Percentiles rank a stretch among this genome's conserved stretches.
These are phyloP conservation scores for Clarias gariepinus DNA, from an alignment of 2,113 vertebrate genomes.

Conservation along the genomic window DNA sequence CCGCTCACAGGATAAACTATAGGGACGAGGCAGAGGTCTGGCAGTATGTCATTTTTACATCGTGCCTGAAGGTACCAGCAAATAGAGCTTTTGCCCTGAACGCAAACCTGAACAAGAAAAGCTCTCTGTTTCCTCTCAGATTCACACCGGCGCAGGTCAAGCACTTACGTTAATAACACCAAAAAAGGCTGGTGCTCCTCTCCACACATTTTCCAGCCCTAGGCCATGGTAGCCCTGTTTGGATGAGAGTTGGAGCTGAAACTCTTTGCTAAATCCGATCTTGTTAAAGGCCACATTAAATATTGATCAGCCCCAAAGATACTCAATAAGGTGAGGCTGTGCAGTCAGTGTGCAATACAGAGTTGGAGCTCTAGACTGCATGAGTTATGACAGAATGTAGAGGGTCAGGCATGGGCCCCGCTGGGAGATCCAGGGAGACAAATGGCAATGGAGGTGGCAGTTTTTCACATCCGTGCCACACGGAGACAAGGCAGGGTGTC, in stretches of 20 bases:
- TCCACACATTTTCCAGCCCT: constrained; percentile 41
- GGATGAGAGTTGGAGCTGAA: constrained; percentile 46
- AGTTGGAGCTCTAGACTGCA: constrained; percentile 32
- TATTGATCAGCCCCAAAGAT: constrained; percentile 64
- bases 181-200: constrained; percentile 35
- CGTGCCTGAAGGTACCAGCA: constrained; percentile 2
- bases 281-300: constrained; percentile 64
- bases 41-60: constrained; percentile 7
- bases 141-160: constrained; percentile 49
- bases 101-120: constrained; percentile 12
- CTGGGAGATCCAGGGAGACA: constrained; percentile 34
- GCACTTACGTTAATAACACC: constrained; percentile 58
- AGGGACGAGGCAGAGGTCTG: background rate
- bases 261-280: constrained; percentile 59
- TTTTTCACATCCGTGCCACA: constrained; percentile 41
- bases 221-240: constrained; percentile 51
- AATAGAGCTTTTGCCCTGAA: constrained; percentile 13
- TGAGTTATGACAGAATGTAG: constrained; percentile 57
- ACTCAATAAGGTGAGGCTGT: constrained; percentile 56
- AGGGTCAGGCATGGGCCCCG: constrained; percentile 30
- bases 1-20: background rate
- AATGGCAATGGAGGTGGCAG: constrained; percentile 39
- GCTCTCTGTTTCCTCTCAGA: constrained; percentile 30
- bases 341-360: constrained; percentile 38
- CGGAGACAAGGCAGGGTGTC: constrained; percentile 30